Evolutionary conservation across 1,140 invertebrate genomes (phyloP).

Genomic region (Eubasilissa regina): DNA sequence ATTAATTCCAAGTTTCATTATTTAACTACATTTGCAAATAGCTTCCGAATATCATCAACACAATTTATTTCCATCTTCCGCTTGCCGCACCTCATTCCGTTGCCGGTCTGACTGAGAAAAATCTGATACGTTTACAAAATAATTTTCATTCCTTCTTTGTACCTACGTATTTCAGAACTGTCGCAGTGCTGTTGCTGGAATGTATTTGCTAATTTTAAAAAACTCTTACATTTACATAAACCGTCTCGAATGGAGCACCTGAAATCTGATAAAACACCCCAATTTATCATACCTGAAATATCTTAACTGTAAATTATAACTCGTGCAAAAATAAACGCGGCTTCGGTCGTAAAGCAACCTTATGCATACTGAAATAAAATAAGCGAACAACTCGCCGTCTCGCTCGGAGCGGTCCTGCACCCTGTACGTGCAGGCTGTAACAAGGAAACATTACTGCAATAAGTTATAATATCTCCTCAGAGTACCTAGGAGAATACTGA

Average conservation of each 20-base stretch:
- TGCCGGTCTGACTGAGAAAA: no score
- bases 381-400: constrained; percentile 10
- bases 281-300: constrained; percentile 33
- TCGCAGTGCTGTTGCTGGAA: no score
- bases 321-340: constrained; percentile 47
- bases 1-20: no score
- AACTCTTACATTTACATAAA: constrained; percentile 17
- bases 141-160: no score
- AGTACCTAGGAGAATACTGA: constrained; percentile 43
- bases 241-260: constrained; percentile 11
- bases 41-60: no score
- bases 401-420: constrained; percentile 11
- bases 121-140: no score
- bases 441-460: constrained; percentile 61
- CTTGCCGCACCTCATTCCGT: no score
- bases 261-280: constrained; percentile 38
- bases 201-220: not conserved
- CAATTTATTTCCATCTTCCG: no score
- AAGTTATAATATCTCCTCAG: constrained; percentile 59
- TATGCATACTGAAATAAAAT: constrained; percentile 53
- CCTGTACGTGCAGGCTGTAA: constrained; percentile 54
- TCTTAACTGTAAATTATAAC: constrained; percentile 47
- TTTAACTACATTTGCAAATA: no score
- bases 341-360: constrained; percentile 47
- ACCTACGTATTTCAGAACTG: no score